A percentile compares a stretch with the other conserved stretches of the same genome.
These are phyloP conservation scores for Macrostomum cliftonense DNA, from an alignment of 2,888 invertebrate genomes.

Conservation along the genomic window DNA sequence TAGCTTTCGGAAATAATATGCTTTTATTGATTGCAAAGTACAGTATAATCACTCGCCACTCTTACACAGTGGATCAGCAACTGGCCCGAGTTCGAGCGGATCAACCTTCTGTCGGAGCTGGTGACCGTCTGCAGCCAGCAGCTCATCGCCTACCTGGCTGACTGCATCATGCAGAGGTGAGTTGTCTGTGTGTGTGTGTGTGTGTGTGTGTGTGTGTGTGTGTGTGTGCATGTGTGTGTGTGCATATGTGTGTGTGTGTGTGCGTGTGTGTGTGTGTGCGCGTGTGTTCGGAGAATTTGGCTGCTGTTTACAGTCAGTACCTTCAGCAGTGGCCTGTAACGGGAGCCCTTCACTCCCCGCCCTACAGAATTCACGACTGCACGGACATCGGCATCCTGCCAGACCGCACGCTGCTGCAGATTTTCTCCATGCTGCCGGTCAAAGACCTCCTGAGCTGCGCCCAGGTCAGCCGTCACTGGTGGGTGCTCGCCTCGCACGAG, in stretches of 20 bases:
- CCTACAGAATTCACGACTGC: slow-evolving; percentile 20
- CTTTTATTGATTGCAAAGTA: too few relatives aligned
- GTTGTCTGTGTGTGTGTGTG: neutral
- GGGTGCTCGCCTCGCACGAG: slow-evolving; percentile 22
- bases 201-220: neutral
- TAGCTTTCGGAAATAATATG: too few relatives aligned
- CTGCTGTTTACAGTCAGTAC: neutral
- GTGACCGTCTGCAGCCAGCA: slow-evolving; percentile 20
- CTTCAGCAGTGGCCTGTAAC: too few relatives aligned
- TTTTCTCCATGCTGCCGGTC: slow-evolving; percentile 21
- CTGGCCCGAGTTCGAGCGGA: slow-evolving; percentile 27
- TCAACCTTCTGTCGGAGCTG: slow-evolving; percentile 21
- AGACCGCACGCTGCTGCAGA: slow-evolving; percentile 24
- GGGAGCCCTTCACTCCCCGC: too few relatives aligned
- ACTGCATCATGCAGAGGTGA: slow-evolving; percentile 20
- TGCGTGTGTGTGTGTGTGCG: too few relatives aligned
- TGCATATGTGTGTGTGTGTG: neutral
- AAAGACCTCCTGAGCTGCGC: slow-evolving; percentile 15
- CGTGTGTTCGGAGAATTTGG: too few relatives aligned
- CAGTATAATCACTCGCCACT: too few relatives aligned
- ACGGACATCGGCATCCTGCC: slow-evolving; percentile 23
- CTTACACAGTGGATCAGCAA: slow-evolving; percentile 21
- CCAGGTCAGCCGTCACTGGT: slow-evolving; percentile 25
- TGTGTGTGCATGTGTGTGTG: neutral
- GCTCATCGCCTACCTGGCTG: slow-evolving; percentile 20